Percentiles rank a stretch among this genome's conserved stretches.
These are phyloP conservation scores for Betta splendens DNA, from an alignment of 2,797 vertebrate species.

Conservation along the genomic window DNA sequence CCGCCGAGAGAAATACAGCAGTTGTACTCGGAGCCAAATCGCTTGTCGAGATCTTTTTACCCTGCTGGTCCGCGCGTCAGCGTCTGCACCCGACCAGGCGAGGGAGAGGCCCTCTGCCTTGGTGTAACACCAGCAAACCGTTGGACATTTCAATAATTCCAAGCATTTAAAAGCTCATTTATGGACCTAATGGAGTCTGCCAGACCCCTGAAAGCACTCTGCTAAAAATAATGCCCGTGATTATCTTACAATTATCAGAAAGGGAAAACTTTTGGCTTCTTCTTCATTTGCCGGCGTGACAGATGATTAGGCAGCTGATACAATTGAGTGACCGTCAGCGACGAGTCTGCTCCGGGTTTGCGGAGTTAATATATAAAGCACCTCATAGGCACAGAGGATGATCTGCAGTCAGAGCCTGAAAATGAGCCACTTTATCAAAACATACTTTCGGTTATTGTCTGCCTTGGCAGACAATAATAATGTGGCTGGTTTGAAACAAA, in stretches of 20 bases:
- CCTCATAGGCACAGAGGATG: slow-evolving; percentile 5
- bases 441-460: slow-evolving; percentile 1
- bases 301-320: slow-evolving; percentile 59
- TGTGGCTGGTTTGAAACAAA: slow-evolving; percentile 6
- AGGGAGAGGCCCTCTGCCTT: slow-evolving; percentile 36
- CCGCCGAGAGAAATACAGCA: slow-evolving; percentile 56
- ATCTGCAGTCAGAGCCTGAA: slow-evolving; percentile 2
- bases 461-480: slow-evolving; percentile 1
- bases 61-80: slow-evolving; percentile 22
- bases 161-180: slow-evolving; percentile 72
- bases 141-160: slow-evolving; percentile 57
- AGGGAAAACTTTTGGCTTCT: slow-evolving; percentile 41
- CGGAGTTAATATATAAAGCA: slow-evolving; percentile 18
- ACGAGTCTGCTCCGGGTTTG: slow-evolving; percentile 15
- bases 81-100: slow-evolving; percentile 8
- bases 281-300: slow-evolving; percentile 48
- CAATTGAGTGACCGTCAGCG: slow-evolving; percentile 26
- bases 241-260: slow-evolving; percentile 38
- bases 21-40: slow-evolving; percentile 41
- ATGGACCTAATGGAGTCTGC: slow-evolving; percentile 65
- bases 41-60: slow-evolving; percentile 57
- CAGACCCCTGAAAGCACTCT: slow-evolving; percentile 38
- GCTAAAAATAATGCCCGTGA: slow-evolving; percentile 62
- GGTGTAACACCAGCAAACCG: slow-evolving; percentile 43
- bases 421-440: slow-evolving; percentile 2